Conservation (phyloP, 2,888 invertebrate genomes). For the Diarsia rubi region DNA sequence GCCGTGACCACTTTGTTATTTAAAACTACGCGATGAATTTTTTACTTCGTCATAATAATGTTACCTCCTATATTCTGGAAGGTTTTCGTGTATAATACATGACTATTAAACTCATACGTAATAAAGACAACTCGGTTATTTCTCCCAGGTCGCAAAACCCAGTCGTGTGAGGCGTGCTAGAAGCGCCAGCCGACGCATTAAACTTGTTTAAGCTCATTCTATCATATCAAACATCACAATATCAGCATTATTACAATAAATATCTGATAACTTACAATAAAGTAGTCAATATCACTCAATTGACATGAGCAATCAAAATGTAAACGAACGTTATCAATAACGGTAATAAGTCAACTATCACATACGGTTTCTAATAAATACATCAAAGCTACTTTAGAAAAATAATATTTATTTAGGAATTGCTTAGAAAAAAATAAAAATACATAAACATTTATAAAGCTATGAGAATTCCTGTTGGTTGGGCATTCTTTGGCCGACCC, state of each 20-base stretch:
- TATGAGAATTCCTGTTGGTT: not conserved
- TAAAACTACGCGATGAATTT: not conserved
- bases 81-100: not conserved
- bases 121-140: not conserved
- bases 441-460: not conserved
- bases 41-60: not conserved
- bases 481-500: not conserved
- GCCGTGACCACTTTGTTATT: not conserved
- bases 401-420: not conserved
- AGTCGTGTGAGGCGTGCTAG: not conserved
- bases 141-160: not conserved
- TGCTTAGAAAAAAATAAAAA: not conserved
- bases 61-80: not conserved
- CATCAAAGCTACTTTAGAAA: not conserved
- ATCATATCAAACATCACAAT: not conserved
- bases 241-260: not conserved
- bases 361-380: not conserved
- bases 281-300: not conserved
- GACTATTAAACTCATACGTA: not conserved
- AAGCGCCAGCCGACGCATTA: not conserved
- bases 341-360: not conserved
- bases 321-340: conserved; percentile 3
- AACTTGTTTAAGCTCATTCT: not conserved
- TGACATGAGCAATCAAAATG: conserved; percentile 5
- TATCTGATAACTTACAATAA: not conserved